Evolutionary conservation across 1,140 invertebrate genomes (phyloP), one percentile per base, ranked within the genome.

Genomic region (Triops longicaudatus): DNA sequence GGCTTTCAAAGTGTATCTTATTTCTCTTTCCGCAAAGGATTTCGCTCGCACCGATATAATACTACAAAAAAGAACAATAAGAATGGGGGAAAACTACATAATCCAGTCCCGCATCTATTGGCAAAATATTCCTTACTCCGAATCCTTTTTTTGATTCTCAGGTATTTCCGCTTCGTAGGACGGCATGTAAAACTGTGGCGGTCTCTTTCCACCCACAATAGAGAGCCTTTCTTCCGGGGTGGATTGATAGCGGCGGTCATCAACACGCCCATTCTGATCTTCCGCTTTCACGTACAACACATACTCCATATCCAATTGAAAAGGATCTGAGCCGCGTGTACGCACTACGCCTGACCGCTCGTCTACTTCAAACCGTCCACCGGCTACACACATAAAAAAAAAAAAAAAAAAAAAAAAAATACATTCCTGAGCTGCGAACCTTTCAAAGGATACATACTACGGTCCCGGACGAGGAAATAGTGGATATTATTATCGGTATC

Each of bases 31-130:
- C 75, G 95, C 95, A 84, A 97, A 97, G 6, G 95, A 97, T 84
- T 97, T 97, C 0, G 95, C 95, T 86, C 97, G 97, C 77, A 97
- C 94, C 63, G 94, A 96, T 84, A 97, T 97, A 63, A 97, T 97
- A 82, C 93, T 95, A 87, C 28, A 91, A 90, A 81, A 80, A 75
- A 78, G 50, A 76, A 72, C 17, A 73, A 74, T 5, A 73, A 79
- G 77, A 17, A 3, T 22, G 7, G 2, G 77, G 5, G 76, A 22
- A 75, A 17, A 63, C 5, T 5, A 0, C 5, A n/a, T 22, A 78
- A 72, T 71, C n/a, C 28, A 22, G 72, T 78, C 72, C 26, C 0
- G 9, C 1, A 7, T 17, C 22, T 26, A 73, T 73, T n/a, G 43
- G 5, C 22, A 79, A 37, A 89, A 37, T 37, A 37, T 37, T 7